Evolutionary conservation across 2,888 invertebrate species (phyloP), one percentile per base, ranked within the genome.

Genomic region (Tuberolachnus salignus): DNA sequence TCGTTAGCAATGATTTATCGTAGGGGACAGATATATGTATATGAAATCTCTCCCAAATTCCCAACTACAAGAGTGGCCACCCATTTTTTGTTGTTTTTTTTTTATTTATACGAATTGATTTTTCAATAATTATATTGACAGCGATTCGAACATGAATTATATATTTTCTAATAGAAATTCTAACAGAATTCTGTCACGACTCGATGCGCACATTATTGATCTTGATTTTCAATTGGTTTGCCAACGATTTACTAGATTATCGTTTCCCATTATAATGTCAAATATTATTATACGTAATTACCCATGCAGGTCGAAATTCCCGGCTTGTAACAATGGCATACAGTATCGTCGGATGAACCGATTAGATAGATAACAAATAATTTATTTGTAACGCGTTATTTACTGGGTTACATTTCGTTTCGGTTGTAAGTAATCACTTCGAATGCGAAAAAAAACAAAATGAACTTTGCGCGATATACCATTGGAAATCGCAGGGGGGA

Each of bases 381-480:
- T 34, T 34, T 34, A 34, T 23, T 44, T 23, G 21, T 14, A n/a
- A 19, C 21, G 16, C 21, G 13, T 59, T 59, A 53, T 46, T 59
- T 26, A 46, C 23, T 71, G 14, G 10, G 51, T 49, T 19, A 21
- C 21, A 11, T 51, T 51, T 51, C 13, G 16, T 42, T 72, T 6
- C 16, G 63, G 16, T 8, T 51, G 9, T 34, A 34, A 51, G 9
- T 51, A 63, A 63, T 63, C 61, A 21, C 51, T 63, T 59, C 14
- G 72, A 59, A 19, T 59, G 14, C 59, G 16, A 72, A 72, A 61
- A 61, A 61, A 61, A 72, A 61, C 49, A 61, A 61, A 72, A 61
- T 61, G 49, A 72, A 21, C 57, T 71, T 63, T 51, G 14, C 42
- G 14, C 34, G n/a, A 73, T 19, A 49, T 19, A 4, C 21, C 49